Conservation (phyloP, 2,797 vertebrate genomes). For the Ptychadena robeensis region DNA sequence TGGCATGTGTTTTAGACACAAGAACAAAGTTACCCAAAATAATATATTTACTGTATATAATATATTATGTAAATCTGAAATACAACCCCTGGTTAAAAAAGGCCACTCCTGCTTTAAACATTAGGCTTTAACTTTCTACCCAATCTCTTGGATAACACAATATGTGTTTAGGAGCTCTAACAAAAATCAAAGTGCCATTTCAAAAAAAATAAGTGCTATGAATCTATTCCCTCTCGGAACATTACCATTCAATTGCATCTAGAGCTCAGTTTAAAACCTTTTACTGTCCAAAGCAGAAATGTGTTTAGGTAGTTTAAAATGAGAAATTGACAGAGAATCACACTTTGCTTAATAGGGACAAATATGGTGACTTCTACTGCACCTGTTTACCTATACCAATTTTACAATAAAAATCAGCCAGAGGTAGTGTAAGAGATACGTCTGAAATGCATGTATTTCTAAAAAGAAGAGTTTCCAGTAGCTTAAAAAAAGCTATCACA, state of each 20-base stretch:
- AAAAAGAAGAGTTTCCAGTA: not conserved
- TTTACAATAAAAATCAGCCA: no score
- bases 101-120: not conserved
- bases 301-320: not conserved
- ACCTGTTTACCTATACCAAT: no score
- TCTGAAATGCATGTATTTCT: not conserved
- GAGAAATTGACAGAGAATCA: not conserved
- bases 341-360: not conserved
- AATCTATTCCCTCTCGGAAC: not conserved
- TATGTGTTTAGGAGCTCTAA: constrained; percentile 1
- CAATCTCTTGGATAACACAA: not conserved
- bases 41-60: not conserved
- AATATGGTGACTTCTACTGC: not conserved
- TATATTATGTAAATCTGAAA: no score
- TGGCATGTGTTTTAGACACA: not conserved
- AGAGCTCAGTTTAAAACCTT: not conserved
- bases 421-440: no score
- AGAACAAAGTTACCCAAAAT: constrained; percentile 3
- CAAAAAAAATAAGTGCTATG: constrained; percentile 17
- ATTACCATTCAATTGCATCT: no score
- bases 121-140: not conserved
- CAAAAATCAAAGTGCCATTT: constrained; percentile 1
- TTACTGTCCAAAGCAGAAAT: not conserved
- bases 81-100: not conserved
- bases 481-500: not conserved